phyloP scores from a whole-genome alignment of 2,888 invertebrate species.

The Aleiodes alternator region DNA sequence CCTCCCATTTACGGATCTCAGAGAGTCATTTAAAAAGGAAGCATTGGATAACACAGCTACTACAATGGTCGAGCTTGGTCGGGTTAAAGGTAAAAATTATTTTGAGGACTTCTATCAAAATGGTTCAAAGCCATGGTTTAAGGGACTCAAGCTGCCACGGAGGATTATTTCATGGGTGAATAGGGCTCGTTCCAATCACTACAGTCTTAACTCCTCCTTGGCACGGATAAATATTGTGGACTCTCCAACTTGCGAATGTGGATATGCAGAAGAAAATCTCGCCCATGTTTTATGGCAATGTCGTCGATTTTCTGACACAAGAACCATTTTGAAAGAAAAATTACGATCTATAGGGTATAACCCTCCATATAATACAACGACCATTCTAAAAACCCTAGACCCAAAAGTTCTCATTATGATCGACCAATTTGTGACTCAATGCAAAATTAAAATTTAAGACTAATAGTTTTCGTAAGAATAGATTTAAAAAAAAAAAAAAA shows the following conservation, averaged over 20 bases:
- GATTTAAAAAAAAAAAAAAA: no score
- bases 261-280: not conserved
- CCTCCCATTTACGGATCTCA: slow-evolving; percentile 1
- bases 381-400: no score
- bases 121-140: not conserved
- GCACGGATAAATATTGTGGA: not conserved
- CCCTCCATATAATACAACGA: no score
- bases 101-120: not conserved
- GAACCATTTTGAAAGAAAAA: no score
- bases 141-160: slow-evolving; percentile 40
- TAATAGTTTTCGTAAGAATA: no score
- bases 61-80: not conserved
- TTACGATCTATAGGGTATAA: no score
- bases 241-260: not conserved
- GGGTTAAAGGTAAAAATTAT: not conserved
- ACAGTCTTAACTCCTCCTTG: not conserved
- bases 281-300: slow-evolving; percentile 4
- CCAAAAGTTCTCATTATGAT: no score
- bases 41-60: not conserved
- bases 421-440: no score
- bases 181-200: slow-evolving; percentile 8
- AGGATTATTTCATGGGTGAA: slow-evolving; percentile 11
- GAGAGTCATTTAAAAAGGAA: slow-evolving; percentile 4
- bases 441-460: no score
- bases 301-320: not conserved